These are phyloP conservation scores for Petroica traversi DNA, from an alignment of 2,113 vertebrate species.

Conservation along the genomic window DNA sequence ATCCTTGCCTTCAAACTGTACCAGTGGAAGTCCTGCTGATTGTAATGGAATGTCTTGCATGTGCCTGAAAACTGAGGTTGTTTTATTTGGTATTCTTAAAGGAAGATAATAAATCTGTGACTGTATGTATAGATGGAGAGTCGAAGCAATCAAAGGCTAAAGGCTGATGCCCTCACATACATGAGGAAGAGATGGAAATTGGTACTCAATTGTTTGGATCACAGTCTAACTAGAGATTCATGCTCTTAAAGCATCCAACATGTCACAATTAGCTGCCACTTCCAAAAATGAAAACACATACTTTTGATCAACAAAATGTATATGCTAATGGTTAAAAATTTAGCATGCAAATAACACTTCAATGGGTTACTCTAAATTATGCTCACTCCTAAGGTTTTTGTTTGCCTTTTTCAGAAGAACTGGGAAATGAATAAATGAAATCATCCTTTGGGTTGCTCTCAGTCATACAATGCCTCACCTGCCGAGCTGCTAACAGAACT, in stretches of 20 bases:
- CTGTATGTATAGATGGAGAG: background rate
- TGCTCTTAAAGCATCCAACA: background rate
- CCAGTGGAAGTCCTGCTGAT: background rate
- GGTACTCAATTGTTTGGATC: background rate
- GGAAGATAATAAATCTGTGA: background rate
- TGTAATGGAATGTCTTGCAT: background rate
- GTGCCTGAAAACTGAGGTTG: background rate
- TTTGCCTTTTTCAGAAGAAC: background rate
- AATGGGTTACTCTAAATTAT: background rate
- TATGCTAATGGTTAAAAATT: background rate
- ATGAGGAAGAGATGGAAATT: background rate
- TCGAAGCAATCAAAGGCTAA: background rate
- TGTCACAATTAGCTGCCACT: background rate
- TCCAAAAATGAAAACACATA: background rate
- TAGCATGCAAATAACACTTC: background rate
- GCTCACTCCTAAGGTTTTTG: background rate
- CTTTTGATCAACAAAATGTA: background rate
- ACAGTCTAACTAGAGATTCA: background rate
- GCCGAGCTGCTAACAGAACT: conserved; percentile 29
- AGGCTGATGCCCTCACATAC: background rate
- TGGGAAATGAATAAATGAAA: background rate
- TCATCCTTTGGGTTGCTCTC: background rate
- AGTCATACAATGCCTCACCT: conserved; percentile 40
- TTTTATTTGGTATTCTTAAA: background rate
- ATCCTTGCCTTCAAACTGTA: background rate